Base-by-base conservation (phyloP, 2,797 vertebrate species). In the Argyrosomus regius region DNA sequence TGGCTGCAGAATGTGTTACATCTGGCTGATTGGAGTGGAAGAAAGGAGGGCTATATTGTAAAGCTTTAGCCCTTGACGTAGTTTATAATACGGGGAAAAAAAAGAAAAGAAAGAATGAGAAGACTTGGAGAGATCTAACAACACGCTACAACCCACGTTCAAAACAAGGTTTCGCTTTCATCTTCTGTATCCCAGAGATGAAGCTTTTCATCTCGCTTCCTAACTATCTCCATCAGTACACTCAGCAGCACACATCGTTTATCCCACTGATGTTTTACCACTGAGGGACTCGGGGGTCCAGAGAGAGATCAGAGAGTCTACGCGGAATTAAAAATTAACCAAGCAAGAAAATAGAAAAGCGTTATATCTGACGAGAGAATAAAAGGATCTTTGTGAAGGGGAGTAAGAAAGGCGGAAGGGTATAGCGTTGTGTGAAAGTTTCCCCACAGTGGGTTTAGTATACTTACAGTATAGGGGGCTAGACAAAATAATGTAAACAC, bases 91-190 rank as follows among this genome's bases (percentile, higher is more conserved):
- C 0, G 1, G 58, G 54, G 69, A 53, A 17, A 14, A 52, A 43
- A 43, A 43, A 12, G 12, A 43, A 45, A 45, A 45, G 13, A 45
- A 80, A 67, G 82, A 62, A 89, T 72, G 67, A 71, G 61, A 82
- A 59, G 76, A 86, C 60, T 57, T 43, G 35, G 11, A 20, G 75
- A 85, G 79, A 90, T 91, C 87, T 82, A 83, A 88, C 72, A 80
- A 79, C 45, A 6, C 9, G 46, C 76, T 82, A 24, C 81, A 80
- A 72, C 59, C 75, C 58, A 54, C 10, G 70, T 87, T 88, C 71
- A 84, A 85, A 88, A 87, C 89, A 84, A 78, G 71, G 57, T 71
- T 83, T 80, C 14, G 14, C 89, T 90, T 93, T 91, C 86, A 91
- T 90, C 81, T 89, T 75, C 62, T 60, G 50, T 70, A 68, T 80